A percentile compares a stretch with the other conserved stretches of the same genome.
Conservation (phyloP, 2,888 invertebrate genomes). For the Drosophila cognata region DNA sequence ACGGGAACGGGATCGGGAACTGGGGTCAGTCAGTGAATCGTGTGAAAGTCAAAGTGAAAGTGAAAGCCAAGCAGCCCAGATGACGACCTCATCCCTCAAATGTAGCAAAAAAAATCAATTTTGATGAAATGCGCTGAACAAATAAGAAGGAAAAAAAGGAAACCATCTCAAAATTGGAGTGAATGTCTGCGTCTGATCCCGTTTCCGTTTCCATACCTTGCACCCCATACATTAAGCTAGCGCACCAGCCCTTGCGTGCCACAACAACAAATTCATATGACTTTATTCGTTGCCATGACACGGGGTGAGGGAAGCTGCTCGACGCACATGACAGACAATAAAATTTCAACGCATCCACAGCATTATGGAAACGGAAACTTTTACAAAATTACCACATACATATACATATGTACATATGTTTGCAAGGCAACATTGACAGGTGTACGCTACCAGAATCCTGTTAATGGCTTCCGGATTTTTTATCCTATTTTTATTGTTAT, state of each 20-base stretch:
- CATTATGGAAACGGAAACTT: conserved; percentile 47
- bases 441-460: conserved; percentile 4
- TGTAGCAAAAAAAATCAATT: conserved; percentile 74
- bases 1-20: background rate
- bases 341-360: conserved; percentile 64
- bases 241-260: background rate
- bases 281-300: conserved; percentile 55
- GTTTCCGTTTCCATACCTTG: conserved; percentile 31
- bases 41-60: conserved; percentile 55
- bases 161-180: conserved; percentile 10
- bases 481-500: background rate
- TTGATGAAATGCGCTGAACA: conserved; percentile 60
- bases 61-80: conserved; percentile 52
- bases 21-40: conserved; percentile 40
- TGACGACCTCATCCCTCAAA: conserved; percentile 55
- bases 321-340: conserved; percentile 69
- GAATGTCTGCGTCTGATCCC: conserved; percentile 5
- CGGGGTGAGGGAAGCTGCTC: conserved; percentile 57
- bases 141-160: conserved; percentile 12
- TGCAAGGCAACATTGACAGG: background rate
- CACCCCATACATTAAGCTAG: conserved; percentile 5
- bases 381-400: conserved; percentile 12
- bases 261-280: conserved; percentile 16
- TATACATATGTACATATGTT: background rate
- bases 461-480: conserved; percentile 6